These are phyloP conservation scores for Thalpophila matura DNA, from an alignment of 2,888 invertebrate species.

Conservation along the genomic window DNA sequence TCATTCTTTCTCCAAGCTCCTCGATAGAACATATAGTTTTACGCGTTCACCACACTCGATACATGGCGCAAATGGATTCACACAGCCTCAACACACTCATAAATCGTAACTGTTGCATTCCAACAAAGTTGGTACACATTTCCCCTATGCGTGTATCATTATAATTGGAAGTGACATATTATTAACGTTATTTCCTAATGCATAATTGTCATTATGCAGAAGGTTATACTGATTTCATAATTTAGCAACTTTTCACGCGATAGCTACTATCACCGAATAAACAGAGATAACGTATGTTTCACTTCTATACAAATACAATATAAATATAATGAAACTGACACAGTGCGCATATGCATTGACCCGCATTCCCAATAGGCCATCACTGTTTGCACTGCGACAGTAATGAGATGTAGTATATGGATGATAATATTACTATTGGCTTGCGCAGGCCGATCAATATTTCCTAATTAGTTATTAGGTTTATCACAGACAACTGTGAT, in stretches of 20 bases:
- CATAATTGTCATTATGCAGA: not conserved
- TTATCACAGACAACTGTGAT: constrained; percentile 47
- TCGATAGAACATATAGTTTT: constrained; percentile 46
- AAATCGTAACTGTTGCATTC: constrained; percentile 40
- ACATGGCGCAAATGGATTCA: constrained; percentile 52
- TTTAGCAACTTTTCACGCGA: constrained; percentile 12
- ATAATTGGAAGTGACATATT: constrained; percentile 23
- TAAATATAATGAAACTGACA: constrained; percentile 61
- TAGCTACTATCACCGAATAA: constrained; percentile 25
- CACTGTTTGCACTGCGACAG: constrained; percentile 83
- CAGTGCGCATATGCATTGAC: constrained; percentile 83
- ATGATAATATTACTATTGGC: constrained; percentile 68
- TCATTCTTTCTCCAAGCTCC: constrained; percentile 59
- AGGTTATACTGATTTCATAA: constrained; percentile 14
- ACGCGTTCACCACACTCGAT: constrained; percentile 41
- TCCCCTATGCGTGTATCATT: constrained; percentile 8
- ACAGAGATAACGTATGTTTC: constrained; percentile 18
- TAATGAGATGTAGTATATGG: constrained; percentile 81
- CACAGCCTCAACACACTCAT: constrained; percentile 39
- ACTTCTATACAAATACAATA: constrained; percentile 41
- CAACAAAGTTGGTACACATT: constrained; percentile 40
- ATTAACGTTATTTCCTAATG: constrained; percentile 12
- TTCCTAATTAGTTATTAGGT: constrained; percentile 76
- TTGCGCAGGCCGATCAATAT: constrained; percentile 81
- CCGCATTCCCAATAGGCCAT: constrained; percentile 85